phyloP scores from a whole-genome alignment of 1,140 invertebrate species.

The Plectrocnemia conspersa region DNA sequence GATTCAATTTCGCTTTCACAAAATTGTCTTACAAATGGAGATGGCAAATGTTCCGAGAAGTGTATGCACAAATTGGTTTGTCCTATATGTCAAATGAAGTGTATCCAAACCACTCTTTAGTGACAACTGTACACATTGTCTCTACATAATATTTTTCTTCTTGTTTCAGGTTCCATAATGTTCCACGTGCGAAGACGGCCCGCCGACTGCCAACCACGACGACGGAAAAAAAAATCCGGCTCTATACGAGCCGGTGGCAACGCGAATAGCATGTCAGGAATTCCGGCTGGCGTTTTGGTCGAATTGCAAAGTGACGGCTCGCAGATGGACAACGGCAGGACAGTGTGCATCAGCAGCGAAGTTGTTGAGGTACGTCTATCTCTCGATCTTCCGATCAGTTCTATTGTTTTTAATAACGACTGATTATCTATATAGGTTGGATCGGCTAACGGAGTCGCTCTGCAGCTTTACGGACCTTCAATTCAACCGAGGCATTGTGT shows the following conservation, averaged over 20 bases:
- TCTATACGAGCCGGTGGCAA: conserved; percentile 52
- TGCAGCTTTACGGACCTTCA: conserved; percentile 70
- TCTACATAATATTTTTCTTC: conserved; percentile 27
- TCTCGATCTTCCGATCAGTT: not conserved
- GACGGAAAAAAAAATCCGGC: conserved; percentile 84
- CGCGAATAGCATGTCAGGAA: conserved; percentile 45
- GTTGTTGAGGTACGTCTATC: conserved; percentile 55
- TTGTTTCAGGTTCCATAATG: conserved; percentile 80
- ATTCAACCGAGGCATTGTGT: conserved; percentile 92
- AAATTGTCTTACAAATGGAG: too few relatives aligned
- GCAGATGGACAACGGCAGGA: conserved; percentile 55
- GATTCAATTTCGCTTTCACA: too few relatives aligned
- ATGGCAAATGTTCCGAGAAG: too few relatives aligned
- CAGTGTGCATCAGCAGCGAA: conserved; percentile 55
- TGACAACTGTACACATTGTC: too few relatives aligned
- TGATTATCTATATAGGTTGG: conserved; percentile 55
- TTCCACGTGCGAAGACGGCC: conserved; percentile 88
- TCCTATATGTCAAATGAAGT: too few relatives aligned
- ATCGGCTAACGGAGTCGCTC: conserved; percentile 60
- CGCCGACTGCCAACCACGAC: conserved; percentile 81
- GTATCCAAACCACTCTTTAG: too few relatives aligned
- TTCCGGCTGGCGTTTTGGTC: conserved; percentile 51
- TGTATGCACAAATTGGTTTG: too few relatives aligned
- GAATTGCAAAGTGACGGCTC: conserved; percentile 59
- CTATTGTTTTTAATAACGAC: too few relatives aligned